Percentiles rank a stretch among this genome's conserved stretches.
These are phyloP conservation scores for Sycobia sp. DNA, from an alignment of 1,140 invertebrate genomes.

Conservation along the genomic window DNA sequence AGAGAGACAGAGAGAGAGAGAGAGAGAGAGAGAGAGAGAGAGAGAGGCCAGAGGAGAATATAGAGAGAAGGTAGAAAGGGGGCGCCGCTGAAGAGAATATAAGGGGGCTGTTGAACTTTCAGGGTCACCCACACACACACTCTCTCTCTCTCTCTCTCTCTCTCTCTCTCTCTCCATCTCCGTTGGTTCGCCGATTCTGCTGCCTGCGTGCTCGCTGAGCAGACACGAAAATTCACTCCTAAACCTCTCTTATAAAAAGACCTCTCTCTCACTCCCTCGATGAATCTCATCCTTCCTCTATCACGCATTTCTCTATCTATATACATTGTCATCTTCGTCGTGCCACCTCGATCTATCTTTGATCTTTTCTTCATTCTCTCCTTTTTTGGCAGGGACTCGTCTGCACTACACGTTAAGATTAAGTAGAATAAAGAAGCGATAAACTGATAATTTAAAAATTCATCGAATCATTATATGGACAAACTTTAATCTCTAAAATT, in stretches of 20 bases:
- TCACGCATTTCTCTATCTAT: too few relatives aligned
- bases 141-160: neutral
- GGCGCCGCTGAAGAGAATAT: constrained; percentile 29
- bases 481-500: too few relatives aligned
- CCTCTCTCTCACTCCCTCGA: constrained; percentile 37
- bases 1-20: neutral
- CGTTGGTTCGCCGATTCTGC: neutral
- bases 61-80: constrained; percentile 17
- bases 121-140: constrained; percentile 53
- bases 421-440: too few relatives aligned
- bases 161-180: neutral
- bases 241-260: too few relatives aligned
- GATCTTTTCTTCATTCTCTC: too few relatives aligned
- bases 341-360: too few relatives aligned
- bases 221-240: constrained; percentile 49
- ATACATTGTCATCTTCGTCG: too few relatives aligned
- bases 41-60: constrained; percentile 5
- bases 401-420: too few relatives aligned
- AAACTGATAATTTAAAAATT: too few relatives aligned
- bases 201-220: constrained; percentile 2
- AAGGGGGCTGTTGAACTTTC: constrained; percentile 59
- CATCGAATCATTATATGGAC: too few relatives aligned
- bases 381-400: too few relatives aligned
- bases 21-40: neutral
- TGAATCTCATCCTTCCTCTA: neutral